Evolutionary conservation across 1,140 invertebrate genomes (phyloP), one percentile per base, ranked within the genome.

Genomic region (Gonatopus flavifemur): DNA sequence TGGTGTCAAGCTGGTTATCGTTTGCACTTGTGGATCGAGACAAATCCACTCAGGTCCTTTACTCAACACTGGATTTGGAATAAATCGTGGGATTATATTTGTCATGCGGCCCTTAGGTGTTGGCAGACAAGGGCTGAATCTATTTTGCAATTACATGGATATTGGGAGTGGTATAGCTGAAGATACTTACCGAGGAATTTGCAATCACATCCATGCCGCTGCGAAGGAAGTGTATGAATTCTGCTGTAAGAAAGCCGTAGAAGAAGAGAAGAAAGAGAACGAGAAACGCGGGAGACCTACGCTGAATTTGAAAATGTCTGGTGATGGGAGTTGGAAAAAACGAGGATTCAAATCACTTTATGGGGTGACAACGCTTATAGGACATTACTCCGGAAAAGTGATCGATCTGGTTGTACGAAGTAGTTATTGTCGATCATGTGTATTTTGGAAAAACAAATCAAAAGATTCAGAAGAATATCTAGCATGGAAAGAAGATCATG

Each of bases 271-370:
- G 38, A 28, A 46, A 39, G 20, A 51, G 37, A 51, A 54, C 20
- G 45, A 8, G 28, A 41, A 36, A 39, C 13, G 16, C 16, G 46
- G 49, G 50, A 51, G 13, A 52, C 42, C 37, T 16, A 31, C 46
- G 22, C 12, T 36, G 13, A 44, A 54, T 51, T 52, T 66, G 3
- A 62, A 53, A 41, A 60, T 63, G 28, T 56, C 37, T n/a, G 52
- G 48, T 61, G 63, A 38, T 32, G 59, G 31, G 65, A 58, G 2
- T 64, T 64, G n/a, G n/a, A n/a, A n/a, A n/a, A n/a, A n/a, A n/a
- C n/a, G n/a, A n/a, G n/a, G n/a, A n/a, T n/a, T n/a, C 56, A 49
- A 46, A 19, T 66, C 63, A 33, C 52, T 63, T 35, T 61, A 54
- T 40, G 62, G 62, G 2, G 49, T 55, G 31, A 33, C 49, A 15